Base-by-base conservation (phyloP, 2,797 vertebrate genomes). In the Liparis tanakae region DNA sequence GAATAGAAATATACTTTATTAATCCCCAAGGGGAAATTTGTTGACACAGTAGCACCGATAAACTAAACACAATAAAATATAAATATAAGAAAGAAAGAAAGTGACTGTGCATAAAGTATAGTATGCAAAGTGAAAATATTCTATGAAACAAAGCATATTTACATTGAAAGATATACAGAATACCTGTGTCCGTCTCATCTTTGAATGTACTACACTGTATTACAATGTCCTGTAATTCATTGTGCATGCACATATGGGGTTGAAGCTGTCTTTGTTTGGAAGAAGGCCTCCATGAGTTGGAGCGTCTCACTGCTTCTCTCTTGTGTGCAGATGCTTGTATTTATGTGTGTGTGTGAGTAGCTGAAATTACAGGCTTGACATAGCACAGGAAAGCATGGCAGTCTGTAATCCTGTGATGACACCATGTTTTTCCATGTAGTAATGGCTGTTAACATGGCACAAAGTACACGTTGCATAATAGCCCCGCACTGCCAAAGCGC, bases 351-450 rank as follows among this genome's bases (percentile, higher is more conserved):
- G 55, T n/a, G 55, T 36, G 55, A 20, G n/a, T n/a, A 14, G 51
- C 65, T 85, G 58, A 93, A 93, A 93, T 95, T 89, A 94, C 88
- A 94, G 92, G 85, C 86, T 83, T 89, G 80, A 63, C 8, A 37
- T 64, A 64, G 54, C 76, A 74, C 88, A 87, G 89, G 82, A 88
- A 90, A 93, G 86, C 89, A 63, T 65, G 76, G 78, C 68, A 89
- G 87, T 87, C 91, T 94, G 85, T 94, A 93, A 94, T 93, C 90
- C 91, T 63, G 64, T 85, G 80, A 91, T 91, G 92, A 93, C 88
- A 86, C 85, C 83, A 88, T 92, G 91, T 93, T 92, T 91, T 94
- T 92, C 91, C 90, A 77, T 94, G 89, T 93, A 88, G 90, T 94
- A 91, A 92, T 91, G 87, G 80, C 80, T 92, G 89, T 93, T 93